Conservation (phyloP, 2,888 invertebrate genomes). For the Hymenopus coronatus region DNA sequence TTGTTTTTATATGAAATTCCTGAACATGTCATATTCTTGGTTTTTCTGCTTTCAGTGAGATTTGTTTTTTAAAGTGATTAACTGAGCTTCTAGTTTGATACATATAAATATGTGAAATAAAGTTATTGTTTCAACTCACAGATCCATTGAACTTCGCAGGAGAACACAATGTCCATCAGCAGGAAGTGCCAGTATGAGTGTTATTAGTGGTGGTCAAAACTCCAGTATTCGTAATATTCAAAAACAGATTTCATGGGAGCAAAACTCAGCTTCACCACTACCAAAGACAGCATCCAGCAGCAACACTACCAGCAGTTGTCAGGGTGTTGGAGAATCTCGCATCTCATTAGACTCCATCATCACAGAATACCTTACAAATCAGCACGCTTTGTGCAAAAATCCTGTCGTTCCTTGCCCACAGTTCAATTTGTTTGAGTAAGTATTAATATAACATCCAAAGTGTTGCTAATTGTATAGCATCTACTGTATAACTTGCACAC, state of each 20-base stretch:
- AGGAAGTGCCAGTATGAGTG: background rate
- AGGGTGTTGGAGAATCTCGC: constrained; percentile 42
- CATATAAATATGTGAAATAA: no score
- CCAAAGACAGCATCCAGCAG: constrained; percentile 9
- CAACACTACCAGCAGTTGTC: background rate
- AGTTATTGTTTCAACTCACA: no score
- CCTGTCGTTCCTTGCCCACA: constrained; percentile 97
- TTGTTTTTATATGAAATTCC: no score
- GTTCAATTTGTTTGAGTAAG: constrained; percentile 87
- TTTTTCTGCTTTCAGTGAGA: no score
- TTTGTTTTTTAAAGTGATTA: no score
- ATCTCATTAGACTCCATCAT: constrained; percentile 88
- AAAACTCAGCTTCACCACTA: constrained; percentile 30
- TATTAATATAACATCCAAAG: constrained; percentile 36
- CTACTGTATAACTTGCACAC: no score
- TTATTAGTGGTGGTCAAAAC: background rate
- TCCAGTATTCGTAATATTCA: constrained; percentile 50
- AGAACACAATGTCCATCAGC: constrained; percentile 3
- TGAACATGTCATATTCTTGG: no score
- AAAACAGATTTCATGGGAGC: constrained; percentile 51
- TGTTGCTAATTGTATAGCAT: no score
- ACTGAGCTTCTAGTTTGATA: no score
- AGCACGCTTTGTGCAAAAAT: constrained; percentile 96
- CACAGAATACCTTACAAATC: constrained; percentile 93
- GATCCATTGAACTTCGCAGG: background rate